Evolutionary conservation across 2,113 vertebrate species (phyloP).

Genomic region (Puntigrus tetrazona): DNA sequence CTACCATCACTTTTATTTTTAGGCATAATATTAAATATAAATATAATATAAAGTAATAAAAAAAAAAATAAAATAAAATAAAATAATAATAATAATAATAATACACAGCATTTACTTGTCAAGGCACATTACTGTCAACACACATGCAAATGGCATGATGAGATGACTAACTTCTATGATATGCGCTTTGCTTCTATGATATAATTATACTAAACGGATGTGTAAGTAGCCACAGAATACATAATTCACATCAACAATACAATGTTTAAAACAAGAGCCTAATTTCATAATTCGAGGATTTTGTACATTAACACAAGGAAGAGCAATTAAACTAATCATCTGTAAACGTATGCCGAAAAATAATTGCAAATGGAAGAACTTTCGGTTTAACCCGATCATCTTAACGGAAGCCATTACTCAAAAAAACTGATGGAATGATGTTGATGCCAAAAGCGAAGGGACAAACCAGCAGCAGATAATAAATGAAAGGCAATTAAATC

Average conservation of each 20-base stretch:
- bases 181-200: not conserved
- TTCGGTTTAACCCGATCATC: not conserved
- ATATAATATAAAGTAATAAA: not conserved
- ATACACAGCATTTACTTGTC: not conserved
- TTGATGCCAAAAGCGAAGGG: slow-evolving; percentile 31
- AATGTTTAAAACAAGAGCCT: not conserved
- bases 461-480: not conserved
- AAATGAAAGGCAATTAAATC: slow-evolving; percentile 38
- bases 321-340: not conserved
- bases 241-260: not conserved
- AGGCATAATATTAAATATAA: not conserved
- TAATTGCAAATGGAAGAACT: not conserved
- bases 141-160: not conserved
- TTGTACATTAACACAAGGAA: not conserved
- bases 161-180: not conserved
- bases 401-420: not conserved
- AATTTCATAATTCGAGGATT: not conserved
- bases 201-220: not conserved
- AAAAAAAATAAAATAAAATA: not conserved
- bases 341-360: not conserved
- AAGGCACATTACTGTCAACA: not conserved
- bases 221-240: not conserved
- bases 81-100: not conserved
- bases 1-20: not conserved
- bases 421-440: slow-evolving; percentile 23